Evolutionary conservation across 2,797 vertebrate species (phyloP), one percentile per base, ranked within the genome.

Genomic region (Coregonus suidteri): DNA sequence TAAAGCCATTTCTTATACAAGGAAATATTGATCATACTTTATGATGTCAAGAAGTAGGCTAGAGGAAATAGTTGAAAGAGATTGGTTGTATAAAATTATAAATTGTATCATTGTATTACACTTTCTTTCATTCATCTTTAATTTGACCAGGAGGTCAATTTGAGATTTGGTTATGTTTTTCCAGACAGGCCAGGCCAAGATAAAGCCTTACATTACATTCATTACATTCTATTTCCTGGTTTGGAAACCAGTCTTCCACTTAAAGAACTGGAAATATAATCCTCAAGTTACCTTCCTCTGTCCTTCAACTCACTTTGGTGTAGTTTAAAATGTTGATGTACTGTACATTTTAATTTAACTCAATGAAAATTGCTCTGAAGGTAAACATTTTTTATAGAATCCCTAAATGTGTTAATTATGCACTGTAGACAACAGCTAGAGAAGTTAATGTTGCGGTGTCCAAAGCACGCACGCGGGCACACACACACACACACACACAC

Each of bases 171-270:
- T 11, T 9, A 1, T 31, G 3, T 68, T 68, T 18, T 35, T 68
- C 6, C n/a, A 71, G 69, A 16, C 31, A 68, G 15, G 6, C 41
- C 9, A 11, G 41, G 41, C 47, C 11, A 71, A 47, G 37, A 30
- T 18, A 69, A 18, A 37, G 15, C 16, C 15, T 34, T 66, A 41
- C 41, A 0, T 41, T 41, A 66, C 64, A 59, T 66, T 31, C 20
- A 0, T 64, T 1, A 65, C 62, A 66, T 66, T 14, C 13, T 25
- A 47, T 62, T 62, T 62, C 56, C 56, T 20, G 56, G 6, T 6
- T 62, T 62, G n/a, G 56, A 62, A 62, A 62, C 9, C 56, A 62
- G 56, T 65, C n/a, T 65, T 69, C 18, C 15, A 69, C 35, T 37
- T 34, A 18, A 37, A 31, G 31, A 37, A 7, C 35, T 41, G 34